A percentile compares a stretch with the other conserved stretches of the same genome.
These are phyloP conservation scores for Eubasilissa regina DNA, from an alignment of 1,140 invertebrate genomes.

Conservation along the genomic window DNA sequence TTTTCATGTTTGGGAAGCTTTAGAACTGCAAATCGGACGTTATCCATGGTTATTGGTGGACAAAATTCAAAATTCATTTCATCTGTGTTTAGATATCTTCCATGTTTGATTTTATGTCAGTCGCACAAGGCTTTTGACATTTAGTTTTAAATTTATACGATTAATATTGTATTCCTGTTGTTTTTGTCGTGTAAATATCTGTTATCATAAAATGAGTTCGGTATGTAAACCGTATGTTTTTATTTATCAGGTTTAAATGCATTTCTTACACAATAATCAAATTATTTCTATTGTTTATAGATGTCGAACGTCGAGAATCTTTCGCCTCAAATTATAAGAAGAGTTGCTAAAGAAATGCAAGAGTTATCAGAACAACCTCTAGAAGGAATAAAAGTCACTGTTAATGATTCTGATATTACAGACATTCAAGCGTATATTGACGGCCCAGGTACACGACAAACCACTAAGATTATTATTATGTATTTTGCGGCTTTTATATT, in stretches of 20 bases:
- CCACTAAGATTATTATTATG: neutral
- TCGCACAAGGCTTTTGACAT: slow-evolving; percentile 48
- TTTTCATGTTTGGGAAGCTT: neutral
- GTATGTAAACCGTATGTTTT: slow-evolving; percentile 28
- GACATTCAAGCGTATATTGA: slow-evolving; percentile 94
- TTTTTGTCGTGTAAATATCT: slow-evolving; percentile 32
- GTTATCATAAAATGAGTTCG: slow-evolving; percentile 45
- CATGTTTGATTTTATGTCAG: slow-evolving; percentile 56
- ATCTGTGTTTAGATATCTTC: slow-evolving; percentile 45
- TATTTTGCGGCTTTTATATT: too few relatives aligned
- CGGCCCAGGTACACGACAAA: slow-evolving; percentile 79
- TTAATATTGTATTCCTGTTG: slow-evolving; percentile 18
- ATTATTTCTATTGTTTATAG: slow-evolving; percentile 45
- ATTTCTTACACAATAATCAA: slow-evolving; percentile 13
- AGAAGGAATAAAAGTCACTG: slow-evolving; percentile 90
- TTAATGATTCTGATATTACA: slow-evolving; percentile 93
- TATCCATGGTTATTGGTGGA: slow-evolving; percentile 41
- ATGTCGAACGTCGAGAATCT: slow-evolving; percentile 94
- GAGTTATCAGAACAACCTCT: slow-evolving; percentile 84
- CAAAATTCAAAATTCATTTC: slow-evolving; percentile 54
- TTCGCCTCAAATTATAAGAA: slow-evolving; percentile 91
- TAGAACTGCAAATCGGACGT: neutral
- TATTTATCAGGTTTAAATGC: neutral
- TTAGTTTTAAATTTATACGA: slow-evolving; percentile 33
- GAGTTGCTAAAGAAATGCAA: slow-evolving; percentile 87